Evolutionary conservation across 1,140 invertebrate genomes (phyloP).

Genomic region (Drosophila tani): DNA sequence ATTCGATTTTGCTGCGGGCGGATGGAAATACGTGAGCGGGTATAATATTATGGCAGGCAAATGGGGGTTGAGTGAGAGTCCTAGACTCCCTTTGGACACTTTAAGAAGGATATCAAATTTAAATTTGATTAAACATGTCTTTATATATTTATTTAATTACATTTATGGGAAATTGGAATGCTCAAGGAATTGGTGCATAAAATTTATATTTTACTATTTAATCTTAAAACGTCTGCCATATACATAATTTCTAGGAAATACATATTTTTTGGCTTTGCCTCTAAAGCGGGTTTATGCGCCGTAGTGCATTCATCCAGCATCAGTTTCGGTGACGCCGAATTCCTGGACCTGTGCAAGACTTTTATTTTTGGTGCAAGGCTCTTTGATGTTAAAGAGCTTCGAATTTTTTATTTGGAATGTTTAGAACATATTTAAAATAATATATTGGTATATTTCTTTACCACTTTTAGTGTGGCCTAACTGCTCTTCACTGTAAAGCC

Average conservation of each 20-base stretch:
- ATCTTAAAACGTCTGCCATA: too few species aligned
- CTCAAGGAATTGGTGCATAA: neutral
- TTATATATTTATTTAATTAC: constrained; percentile 11
- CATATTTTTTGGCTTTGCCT: too few species aligned
- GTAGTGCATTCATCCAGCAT: too few species aligned
- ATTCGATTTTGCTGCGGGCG: constrained; percentile 49
- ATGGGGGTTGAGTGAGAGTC: constrained; percentile 2
- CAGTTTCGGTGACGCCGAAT: too few species aligned
- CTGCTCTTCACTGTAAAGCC: neutral
- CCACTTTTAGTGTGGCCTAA: neutral
- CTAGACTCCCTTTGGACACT: constrained; percentile 3
- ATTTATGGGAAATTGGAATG: neutral
- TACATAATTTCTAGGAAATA: too few species aligned
- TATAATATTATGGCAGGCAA: constrained; percentile 29
- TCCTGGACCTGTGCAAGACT: too few species aligned
- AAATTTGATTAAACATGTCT: neutral
- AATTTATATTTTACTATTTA: neutral
- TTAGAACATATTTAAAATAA: too few species aligned
- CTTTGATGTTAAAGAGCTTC: too few species aligned
- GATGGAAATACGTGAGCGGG: constrained; percentile 41
- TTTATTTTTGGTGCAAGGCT: too few species aligned
- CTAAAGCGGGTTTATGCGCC: too few species aligned
- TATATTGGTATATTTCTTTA: neutral
- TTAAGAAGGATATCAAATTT: constrained; percentile 20
- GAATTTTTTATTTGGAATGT: too few species aligned